Evolutionary conservation across 64 coral and sea anemone genomes (phyloP), one percentile per base, ranked within the genome.

Genomic region (Montipora foliosa): DNA sequence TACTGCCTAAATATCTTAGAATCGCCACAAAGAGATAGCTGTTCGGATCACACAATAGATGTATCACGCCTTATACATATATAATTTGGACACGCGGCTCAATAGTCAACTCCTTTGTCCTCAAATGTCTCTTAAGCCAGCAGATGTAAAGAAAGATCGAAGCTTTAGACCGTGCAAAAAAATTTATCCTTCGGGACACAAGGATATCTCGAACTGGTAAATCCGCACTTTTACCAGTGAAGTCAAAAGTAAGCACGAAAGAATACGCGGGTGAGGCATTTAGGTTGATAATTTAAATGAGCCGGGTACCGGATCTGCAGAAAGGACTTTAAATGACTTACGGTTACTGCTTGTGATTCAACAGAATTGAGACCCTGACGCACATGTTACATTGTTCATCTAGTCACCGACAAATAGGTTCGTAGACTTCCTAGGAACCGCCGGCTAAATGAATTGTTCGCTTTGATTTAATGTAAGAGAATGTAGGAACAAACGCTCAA

Each of bases 21-120:
- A 79, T 76, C 75, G 74, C 76, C 76, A 98, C 96, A 98, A 95
- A 95, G 79, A 88, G 68, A 70, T 66, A 73, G 87, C 87, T 67
- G 87, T 79, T 76, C 87, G 77, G 4, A 49, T 44, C 80, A 80
- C 90, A 98, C 93, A 92, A 97, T 84, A 85, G 71, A 60, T 50
- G 89, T 95, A 94, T 98, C 96, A 90, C 89, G 84, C 93, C 92
- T 98, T 94, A 81, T 95, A 98, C 96, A 98, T 95, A 95, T 75
- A 82, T 90, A 87, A 98, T 91, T 91, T 87, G 84, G 90, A 90
- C 96, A 98, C 96, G 96, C 96, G 93, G 96, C 91, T 67, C 78
- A 78, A 55, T 92, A 91, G 92, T 50, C 82, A 79, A 84, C 80
- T 72, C 95, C 71, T 98, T 98, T 98, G 96, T 98, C 88, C 88